phyloP scores from a whole-genome alignment of 2,113 vertebrate genomes.

The Terrapene triunguis region DNA sequence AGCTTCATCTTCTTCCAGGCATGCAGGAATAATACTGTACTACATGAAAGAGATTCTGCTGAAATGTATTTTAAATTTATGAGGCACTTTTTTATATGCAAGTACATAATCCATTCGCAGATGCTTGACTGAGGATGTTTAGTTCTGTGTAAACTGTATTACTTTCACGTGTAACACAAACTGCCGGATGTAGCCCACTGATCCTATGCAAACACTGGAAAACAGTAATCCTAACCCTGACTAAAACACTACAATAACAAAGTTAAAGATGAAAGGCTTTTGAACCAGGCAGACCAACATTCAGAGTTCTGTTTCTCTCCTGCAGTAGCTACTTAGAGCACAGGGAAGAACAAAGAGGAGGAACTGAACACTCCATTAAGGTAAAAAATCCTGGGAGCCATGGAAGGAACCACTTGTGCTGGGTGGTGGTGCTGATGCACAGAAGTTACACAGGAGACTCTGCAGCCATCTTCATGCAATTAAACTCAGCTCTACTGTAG shows the following conservation, averaged over 20 bases:
- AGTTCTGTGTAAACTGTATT: constrained; percentile 1
- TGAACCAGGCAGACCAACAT: neutral
- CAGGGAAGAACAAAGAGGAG: neutral
- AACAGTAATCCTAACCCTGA: constrained; percentile 43
- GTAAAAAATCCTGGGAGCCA: constrained; percentile 8
- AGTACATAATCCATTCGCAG: constrained; percentile 23
- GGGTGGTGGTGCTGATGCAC: neutral
- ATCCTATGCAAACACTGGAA: constrained; percentile 10
- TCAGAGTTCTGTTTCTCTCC: neutral
- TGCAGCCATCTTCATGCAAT: neutral
- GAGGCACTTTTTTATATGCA: constrained; percentile 31
- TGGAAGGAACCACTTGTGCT: neutral
- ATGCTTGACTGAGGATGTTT: neutral
- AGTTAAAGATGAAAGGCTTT: constrained; percentile 29
- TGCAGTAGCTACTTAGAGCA: neutral
- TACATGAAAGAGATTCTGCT: constrained; percentile 73
- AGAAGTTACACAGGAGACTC: neutral
- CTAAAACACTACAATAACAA: constrained; percentile 9
- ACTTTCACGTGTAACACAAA: constrained; percentile 32
- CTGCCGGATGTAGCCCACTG: constrained; percentile 5
- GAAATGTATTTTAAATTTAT: constrained; percentile 42
- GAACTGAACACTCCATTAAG: constrained; percentile 1
- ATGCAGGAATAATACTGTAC: constrained; percentile 56
- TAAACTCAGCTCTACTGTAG: neutral
- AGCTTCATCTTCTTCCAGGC: constrained; percentile 71